Base-by-base conservation (phyloP, 30 jellyfish, hydroid and myxozoan species). In the Nemopilema nomurai region DNA sequence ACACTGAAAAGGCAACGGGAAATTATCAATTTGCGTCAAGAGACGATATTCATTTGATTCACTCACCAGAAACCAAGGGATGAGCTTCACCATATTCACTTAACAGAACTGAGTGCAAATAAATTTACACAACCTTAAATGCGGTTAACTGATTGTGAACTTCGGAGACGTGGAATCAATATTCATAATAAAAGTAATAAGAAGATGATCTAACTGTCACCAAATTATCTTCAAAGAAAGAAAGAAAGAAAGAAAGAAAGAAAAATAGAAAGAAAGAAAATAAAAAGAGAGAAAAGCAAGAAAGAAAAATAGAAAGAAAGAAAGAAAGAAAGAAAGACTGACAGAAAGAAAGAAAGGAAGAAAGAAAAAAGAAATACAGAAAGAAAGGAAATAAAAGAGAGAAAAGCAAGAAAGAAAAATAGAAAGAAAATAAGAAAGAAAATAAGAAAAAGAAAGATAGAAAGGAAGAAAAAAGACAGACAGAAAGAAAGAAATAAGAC, bases 1-100 rank as follows among this genome's bases (percentile, higher is more conserved):
- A 57, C 91, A 51, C 96, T 89, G 29, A 18, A 77, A 77, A 20
- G 18, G n/a, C 9, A 57, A 81, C 3, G 7, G 31, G 51, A 67
- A 67, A 62, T 74, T 49, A 30, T 17, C 84, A n/a, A 74, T 41
- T 13, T 41, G 57, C 6, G 13, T 41, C 6, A 41, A 41, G 13
- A 41, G 57, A 41, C 6, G 13, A 3, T 41, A 41, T 6, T n/a
- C n/a, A n/a, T n/a, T n/a, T n/a, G n/a, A n/a, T n/a, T n/a, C n/a
- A n/a, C n/a, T n/a, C n/a, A n/a, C n/a, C n/a, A n/a, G n/a, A n/a
- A n/a, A n/a, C n/a, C n/a, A n/a, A n/a, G n/a, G n/a, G n/a, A n/a
- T n/a, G n/a, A n/a, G n/a, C n/a, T n/a, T n/a, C n/a, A n/a, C n/a
- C n/a, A n/a, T n/a, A n/a, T n/a, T n/a, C n/a, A n/a, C n/a, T n/a